Evolutionary conservation across 2,888 invertebrate genomes (phyloP).

Genomic region (Podabrus alpinus): DNA sequence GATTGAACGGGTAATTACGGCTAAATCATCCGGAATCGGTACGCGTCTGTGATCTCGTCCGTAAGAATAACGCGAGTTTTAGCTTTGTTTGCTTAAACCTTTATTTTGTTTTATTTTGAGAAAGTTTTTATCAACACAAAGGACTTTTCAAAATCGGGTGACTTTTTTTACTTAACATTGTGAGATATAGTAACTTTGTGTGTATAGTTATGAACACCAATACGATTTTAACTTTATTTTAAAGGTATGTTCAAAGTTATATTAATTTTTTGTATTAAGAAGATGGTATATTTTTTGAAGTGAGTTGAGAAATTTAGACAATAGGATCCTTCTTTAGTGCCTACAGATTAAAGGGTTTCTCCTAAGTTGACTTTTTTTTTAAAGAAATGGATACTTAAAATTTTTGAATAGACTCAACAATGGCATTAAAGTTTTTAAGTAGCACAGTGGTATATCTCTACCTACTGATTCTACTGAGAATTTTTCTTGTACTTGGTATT

Average conservation of each 20-base stretch:
- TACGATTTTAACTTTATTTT: neutral
- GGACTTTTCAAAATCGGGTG: constrained; percentile 9
- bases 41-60: constrained; percentile 47
- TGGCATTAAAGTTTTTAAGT: neutral
- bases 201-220: neutral
- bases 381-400: neutral
- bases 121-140: constrained; percentile 20
- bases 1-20: constrained; percentile 52
- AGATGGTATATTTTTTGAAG: neutral
- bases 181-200: neutral
- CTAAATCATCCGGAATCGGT: constrained; percentile 52
- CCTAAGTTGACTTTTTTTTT: neutral
- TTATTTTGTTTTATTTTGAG: constrained; percentile 29
- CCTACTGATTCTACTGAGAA: neutral
- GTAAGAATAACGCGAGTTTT: constrained; percentile 34
- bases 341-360: neutral
- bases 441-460: neutral
- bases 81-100: constrained; percentile 28
- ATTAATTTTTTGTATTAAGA: neutral
- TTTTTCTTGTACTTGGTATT: neutral
- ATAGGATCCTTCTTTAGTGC: neutral
- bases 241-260: neutral
- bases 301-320: neutral
- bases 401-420: neutral
- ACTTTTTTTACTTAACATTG: constrained; percentile 2